These are phyloP conservation scores for Reticulitermes lucifugus DNA, from an alignment of 2,888 invertebrate species.

Conservation along the genomic window DNA sequence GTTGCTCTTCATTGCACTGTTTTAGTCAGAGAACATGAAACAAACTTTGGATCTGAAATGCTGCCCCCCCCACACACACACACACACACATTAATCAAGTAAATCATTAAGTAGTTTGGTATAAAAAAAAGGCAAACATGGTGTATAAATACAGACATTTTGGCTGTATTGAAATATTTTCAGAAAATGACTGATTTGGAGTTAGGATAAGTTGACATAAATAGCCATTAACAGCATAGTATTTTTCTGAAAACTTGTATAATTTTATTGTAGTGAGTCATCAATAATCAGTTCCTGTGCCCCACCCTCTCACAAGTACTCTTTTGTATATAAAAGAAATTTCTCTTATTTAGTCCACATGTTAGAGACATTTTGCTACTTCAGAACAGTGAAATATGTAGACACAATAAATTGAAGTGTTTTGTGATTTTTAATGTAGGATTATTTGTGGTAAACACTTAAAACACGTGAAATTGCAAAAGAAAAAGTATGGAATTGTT, in stretches of 20 bases:
- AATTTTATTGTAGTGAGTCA: conserved; percentile 29
- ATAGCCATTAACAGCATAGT: not conserved
- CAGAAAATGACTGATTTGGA: no score
- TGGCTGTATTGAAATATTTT: no score
- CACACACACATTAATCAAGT: no score
- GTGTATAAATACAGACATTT: no score
- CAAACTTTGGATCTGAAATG: not conserved
- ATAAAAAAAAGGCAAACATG: no score
- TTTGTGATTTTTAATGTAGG: conserved; percentile 36
- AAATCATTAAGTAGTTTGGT: no score
- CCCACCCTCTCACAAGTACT: conserved; percentile 7
- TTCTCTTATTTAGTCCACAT: conserved; percentile 1
- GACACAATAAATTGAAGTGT: conserved; percentile 19
- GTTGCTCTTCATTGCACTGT: not conserved
- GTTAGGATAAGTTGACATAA: not conserved
- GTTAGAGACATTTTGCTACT: conserved; percentile 15
- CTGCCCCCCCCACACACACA: no score
- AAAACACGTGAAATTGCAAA: conserved; percentile 6
- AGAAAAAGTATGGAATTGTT: conserved; percentile 35
- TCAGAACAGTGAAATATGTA: conserved; percentile 11
- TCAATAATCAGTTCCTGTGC: conserved; percentile 22
- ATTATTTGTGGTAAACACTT: conserved; percentile 33
- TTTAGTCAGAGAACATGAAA: not conserved
- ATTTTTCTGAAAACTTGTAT: not conserved
- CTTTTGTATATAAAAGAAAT: conserved; percentile 33